A percentile compares a stretch with the other conserved stretches of the same genome.
These are phyloP conservation scores for Biston stratarius DNA, from an alignment of 2,888 invertebrate species.

Conservation along the genomic window DNA sequence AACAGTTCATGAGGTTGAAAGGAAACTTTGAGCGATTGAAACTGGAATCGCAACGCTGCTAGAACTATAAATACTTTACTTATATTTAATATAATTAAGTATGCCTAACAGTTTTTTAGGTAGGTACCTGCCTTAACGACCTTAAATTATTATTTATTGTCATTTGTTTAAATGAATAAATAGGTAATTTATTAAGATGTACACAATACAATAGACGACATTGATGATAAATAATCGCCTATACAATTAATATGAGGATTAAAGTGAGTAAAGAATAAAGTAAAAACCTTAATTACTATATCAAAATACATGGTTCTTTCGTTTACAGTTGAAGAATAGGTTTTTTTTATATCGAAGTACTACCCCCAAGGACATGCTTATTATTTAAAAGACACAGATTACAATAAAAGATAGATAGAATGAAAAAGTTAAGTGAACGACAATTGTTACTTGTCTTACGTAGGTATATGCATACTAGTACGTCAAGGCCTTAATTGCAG, in stretches of 20 bases:
- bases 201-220: slow-evolving; percentile 20
- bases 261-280: not conserved
- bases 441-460: too few species aligned
- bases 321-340: not conserved
- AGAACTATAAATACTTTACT: too few species aligned
- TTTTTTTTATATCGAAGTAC: not conserved
- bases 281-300: not conserved
- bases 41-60: too few species aligned
- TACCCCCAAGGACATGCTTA: not conserved
- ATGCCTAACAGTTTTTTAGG: not conserved
- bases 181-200: slow-evolving; percentile 34
- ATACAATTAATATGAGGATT: slow-evolving; percentile 4
- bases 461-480: too few species aligned
- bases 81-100: too few species aligned
- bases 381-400: too few species aligned
- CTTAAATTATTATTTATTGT: not conserved
- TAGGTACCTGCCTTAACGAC: not conserved
- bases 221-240: slow-evolving; percentile 7
- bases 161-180: slow-evolving; percentile 9
- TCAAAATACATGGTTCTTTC: not conserved
- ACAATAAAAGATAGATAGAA: too few species aligned
- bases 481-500: too few species aligned
- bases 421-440: too few species aligned
- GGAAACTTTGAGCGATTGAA: too few species aligned
- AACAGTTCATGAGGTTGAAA: too few species aligned